These are phyloP conservation scores for Axis porcinus DNA, from an alignment of 2,113 vertebrate species.

Conservation along the genomic window DNA sequence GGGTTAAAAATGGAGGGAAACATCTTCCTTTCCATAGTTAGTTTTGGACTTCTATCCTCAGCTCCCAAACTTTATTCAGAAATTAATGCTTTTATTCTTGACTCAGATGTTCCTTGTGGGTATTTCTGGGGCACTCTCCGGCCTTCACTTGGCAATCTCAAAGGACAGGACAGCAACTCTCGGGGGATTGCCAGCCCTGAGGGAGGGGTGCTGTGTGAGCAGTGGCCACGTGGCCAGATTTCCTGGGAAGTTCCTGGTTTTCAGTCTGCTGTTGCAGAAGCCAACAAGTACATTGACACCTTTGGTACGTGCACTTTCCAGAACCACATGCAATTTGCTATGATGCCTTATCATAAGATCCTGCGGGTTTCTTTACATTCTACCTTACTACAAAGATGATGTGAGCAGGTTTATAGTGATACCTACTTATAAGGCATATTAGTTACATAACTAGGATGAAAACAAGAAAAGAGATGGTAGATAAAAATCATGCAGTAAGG, in stretches of 20 bases:
- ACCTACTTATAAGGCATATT: not conserved
- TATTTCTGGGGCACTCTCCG: not conserved
- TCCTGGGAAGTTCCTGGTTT: not conserved
- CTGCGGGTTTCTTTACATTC: not conserved
- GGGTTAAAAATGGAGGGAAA: slow-evolving; percentile 70
- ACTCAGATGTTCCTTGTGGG: slow-evolving; percentile 12
- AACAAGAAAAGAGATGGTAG: not conserved
- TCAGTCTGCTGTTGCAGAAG: not conserved
- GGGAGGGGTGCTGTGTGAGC: not conserved
- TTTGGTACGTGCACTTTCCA: not conserved
- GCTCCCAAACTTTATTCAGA: slow-evolving; percentile 64
- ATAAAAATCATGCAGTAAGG: not conserved
- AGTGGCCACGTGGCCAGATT: not conserved
- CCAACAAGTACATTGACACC: not conserved
- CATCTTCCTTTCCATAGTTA: slow-evolving; percentile 72
- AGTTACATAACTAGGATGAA: not conserved
- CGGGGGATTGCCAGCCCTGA: not conserved
- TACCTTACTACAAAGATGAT: not conserved
- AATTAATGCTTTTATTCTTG: not conserved
- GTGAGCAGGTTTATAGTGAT: not conserved
- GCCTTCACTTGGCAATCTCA: not conserved
- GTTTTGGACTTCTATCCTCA: slow-evolving; percentile 60
- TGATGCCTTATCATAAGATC: not conserved
- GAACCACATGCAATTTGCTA: not conserved
- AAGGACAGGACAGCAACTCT: not conserved